Evolutionary conservation across 2,797 vertebrate species (phyloP).

Genomic region (Microcaecilia unicolor): DNA sequence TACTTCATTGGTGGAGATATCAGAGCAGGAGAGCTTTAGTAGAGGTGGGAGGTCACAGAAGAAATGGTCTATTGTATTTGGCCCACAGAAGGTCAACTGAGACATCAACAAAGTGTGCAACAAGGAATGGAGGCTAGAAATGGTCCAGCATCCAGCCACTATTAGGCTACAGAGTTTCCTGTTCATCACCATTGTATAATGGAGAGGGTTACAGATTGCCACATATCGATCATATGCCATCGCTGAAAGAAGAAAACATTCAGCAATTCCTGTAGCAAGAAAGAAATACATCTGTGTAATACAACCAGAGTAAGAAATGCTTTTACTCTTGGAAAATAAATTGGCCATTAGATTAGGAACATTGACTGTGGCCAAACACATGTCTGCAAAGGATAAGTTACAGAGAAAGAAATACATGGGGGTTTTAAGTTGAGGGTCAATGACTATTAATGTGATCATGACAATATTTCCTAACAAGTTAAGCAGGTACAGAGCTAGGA

Average conservation of each 20-base stretch:
- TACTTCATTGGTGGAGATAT: not conserved
- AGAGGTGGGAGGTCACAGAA: conserved; percentile 18
- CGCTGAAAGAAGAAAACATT: not conserved
- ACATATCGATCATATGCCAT: not conserved
- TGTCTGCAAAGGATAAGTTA: not conserved
- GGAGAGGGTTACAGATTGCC: not conserved
- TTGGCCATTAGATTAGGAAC: not conserved
- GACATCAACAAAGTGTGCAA: not conserved
- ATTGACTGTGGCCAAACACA: not conserved
- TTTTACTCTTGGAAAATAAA: not conserved
- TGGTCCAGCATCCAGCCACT: not conserved
- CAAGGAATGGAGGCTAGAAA: not conserved
- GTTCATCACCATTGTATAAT: not conserved
- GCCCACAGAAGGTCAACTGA: not conserved
- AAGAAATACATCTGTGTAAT: not conserved
- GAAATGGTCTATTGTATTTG: conserved; percentile 7
- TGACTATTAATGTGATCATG: not conserved
- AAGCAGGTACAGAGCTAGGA: not conserved
- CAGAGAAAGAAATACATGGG: not conserved
- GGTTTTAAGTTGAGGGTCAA: not conserved
- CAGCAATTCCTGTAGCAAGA: not conserved
- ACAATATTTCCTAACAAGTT: not conserved
- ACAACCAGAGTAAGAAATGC: not conserved
- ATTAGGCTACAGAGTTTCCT: not conserved
- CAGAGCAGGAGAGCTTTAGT: not conserved